Evolutionary conservation across 2,797 vertebrate genomes (phyloP), one percentile per base, ranked within the genome.

Genomic region (Paedocypris micromegethes): DNA sequence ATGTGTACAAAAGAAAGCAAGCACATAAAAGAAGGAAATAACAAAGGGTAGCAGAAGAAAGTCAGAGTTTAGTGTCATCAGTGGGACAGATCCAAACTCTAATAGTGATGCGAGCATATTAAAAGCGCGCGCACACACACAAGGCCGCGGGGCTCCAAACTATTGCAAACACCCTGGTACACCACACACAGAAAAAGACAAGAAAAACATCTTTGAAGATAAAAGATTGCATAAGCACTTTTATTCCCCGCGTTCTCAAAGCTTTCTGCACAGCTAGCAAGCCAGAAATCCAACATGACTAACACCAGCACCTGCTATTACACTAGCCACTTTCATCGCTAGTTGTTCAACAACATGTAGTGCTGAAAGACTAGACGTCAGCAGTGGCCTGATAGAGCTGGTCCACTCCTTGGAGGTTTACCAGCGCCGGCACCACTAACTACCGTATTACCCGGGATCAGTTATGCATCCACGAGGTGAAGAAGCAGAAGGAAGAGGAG

Each of bases 391-490:
- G 84, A 83, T 81, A 83, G 84, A 89, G 78, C 75, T 79, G 69
- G 81, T 67, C 66, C 72, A 64, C 80, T 81, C 79, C 83, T 84
- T 75, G 85, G 86, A 81, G 76, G 77, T 66, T 23, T 23, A 23
- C 23, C 23, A 23, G 23, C 23, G 23, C 23, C 23, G 23, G 23
- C 23, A 23, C 23, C 23, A 23, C 23, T 23, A 23, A 23, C 23
- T 23, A 23, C 23, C 23, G 23, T 23, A 23, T 23, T 23, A 23
- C 23, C 23, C 23, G 85, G 86, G 88, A 90, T 90, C 84, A 88
- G 90, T 90, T 90, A 88, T 89, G 88, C 85, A 89, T 88, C 88
- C 84, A 79, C 75, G 79, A 79, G 83, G 77, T 83, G 80, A 81
- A 83, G 83, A 88, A 80, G 84, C 84, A 87, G 85, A 81, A 85